Percentiles rank a stretch among this genome's conserved stretches.
Conservation (phyloP, 2,797 vertebrate genomes). For the Calcarius lapponicus region DNA sequence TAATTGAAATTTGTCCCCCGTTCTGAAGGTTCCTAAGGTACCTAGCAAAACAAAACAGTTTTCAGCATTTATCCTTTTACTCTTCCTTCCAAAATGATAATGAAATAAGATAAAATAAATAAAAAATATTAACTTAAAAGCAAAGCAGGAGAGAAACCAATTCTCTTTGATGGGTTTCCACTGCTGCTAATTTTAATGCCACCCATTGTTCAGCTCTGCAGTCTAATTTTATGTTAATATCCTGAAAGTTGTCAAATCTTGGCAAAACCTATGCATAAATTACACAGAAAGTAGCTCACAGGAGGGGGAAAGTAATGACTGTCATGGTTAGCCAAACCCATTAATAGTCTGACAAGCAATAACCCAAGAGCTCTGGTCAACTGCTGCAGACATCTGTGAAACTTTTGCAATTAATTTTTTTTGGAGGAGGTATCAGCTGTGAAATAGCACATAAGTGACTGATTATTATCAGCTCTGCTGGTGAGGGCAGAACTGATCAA, state of each 20-base stretch:
- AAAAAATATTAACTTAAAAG: conserved; percentile 60
- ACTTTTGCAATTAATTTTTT: conserved; percentile 82
- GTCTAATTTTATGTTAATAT: conserved; percentile 86
- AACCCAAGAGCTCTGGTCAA: conserved; percentile 85
- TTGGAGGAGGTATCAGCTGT: conserved; percentile 76
- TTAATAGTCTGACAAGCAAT: conserved; percentile 85
- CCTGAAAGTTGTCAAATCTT: conserved; percentile 87
- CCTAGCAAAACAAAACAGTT: background rate
- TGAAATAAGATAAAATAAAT: conserved; percentile 40
- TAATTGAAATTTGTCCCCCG: background rate
- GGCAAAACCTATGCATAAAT: conserved; percentile 87
- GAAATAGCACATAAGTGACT: conserved; percentile 72
- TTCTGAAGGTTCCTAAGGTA: background rate
- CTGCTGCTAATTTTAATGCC: conserved; percentile 81
- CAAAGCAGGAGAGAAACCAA: conserved; percentile 70
- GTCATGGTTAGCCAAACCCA: conserved; percentile 85
- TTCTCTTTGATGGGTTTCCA: conserved; percentile 77
- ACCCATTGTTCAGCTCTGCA: conserved; percentile 82
- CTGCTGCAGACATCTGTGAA: conserved; percentile 83
- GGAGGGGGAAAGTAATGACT: conserved; percentile 84
- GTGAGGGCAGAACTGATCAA: conserved; percentile 45
- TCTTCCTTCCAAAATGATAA: background rate
- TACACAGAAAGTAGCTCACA: conserved; percentile 84
- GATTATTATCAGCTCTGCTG: conserved; percentile 71
- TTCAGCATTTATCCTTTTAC: conserved; percentile 2